phyloP scores from a whole-genome alignment of 2,888 invertebrate species.

The Archips crataeganus region DNA sequence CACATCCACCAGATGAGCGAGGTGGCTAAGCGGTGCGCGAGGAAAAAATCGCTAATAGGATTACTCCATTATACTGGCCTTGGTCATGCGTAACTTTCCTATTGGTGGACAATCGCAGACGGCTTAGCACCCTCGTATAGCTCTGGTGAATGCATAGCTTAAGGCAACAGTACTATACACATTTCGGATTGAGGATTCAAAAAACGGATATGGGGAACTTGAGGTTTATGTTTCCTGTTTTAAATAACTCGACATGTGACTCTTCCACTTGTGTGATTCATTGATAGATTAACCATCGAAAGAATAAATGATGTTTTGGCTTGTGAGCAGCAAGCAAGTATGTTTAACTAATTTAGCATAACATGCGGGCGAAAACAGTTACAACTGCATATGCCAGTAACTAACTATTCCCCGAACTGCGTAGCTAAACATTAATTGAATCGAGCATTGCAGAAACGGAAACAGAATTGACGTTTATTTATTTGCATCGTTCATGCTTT shows the following conservation, averaged over 20 bases:
- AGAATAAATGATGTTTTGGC: conserved; percentile 2
- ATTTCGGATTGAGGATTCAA: background rate
- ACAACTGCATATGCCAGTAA: conserved; percentile 9
- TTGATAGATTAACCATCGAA: background rate
- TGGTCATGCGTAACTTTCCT: too few species aligned
- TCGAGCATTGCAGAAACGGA: conserved; percentile 33
- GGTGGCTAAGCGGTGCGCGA: too few species aligned
- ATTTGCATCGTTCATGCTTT: conserved; percentile 32
- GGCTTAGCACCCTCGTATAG: too few species aligned
- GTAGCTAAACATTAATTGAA: conserved; percentile 23
- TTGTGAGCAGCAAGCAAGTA: background rate
- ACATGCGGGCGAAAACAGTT: background rate
- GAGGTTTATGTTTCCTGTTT: background rate
- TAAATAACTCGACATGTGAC: background rate
- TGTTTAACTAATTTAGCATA: conserved; percentile 12
- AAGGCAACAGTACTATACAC: background rate
- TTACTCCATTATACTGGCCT: too few species aligned
- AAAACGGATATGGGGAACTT: too few species aligned
- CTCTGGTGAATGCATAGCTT: background rate
- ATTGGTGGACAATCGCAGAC: too few species aligned
- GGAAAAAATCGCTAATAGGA: too few species aligned
- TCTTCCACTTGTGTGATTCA: background rate
- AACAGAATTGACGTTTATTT: conserved; percentile 29
- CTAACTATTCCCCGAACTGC: conserved; percentile 8
- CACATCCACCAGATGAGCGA: too few species aligned